These are phyloP conservation scores for Brachycybe producta DNA, from an alignment of 2,888 invertebrate genomes.

Conservation along the genomic window DNA sequence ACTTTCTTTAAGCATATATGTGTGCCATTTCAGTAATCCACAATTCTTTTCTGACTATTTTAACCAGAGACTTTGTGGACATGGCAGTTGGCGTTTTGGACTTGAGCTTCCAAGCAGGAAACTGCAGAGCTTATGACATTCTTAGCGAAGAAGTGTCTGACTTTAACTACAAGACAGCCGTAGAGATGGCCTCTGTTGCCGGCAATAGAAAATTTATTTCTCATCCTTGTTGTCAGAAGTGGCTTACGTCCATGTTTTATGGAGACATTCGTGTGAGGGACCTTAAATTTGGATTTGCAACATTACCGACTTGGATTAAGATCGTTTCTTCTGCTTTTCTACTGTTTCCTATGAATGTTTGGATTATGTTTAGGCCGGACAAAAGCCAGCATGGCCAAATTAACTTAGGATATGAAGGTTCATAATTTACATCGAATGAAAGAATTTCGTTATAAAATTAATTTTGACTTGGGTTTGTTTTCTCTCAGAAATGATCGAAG, in stretches of 20 bases:
- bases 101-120: constrained; percentile 22
- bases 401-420: background rate
- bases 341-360: constrained; percentile 23
- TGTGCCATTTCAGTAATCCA: too few species aligned
- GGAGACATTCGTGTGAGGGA: constrained; percentile 31
- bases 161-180: constrained; percentile 23
- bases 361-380: constrained; percentile 22
- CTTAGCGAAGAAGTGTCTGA: constrained; percentile 23
- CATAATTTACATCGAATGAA: background rate
- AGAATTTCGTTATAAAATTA: background rate
- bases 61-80: constrained; percentile 32
- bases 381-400: background rate
- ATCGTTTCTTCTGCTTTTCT: constrained; percentile 26
- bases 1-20: too few species aligned
- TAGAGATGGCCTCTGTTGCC: constrained; percentile 23
- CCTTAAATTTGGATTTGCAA: constrained; percentile 27
- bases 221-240: constrained; percentile 33
- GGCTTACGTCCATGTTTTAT: constrained; percentile 30
- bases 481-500: background rate
- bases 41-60: too few species aligned
- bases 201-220: constrained; percentile 29
- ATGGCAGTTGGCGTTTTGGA: constrained; percentile 27
- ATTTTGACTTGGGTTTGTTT: background rate
- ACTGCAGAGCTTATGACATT: constrained; percentile 23
- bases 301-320: constrained; percentile 31